Evolutionary conservation across 2,113 vertebrate species (phyloP).

Genomic region (Phoenicopterus ruber): DNA sequence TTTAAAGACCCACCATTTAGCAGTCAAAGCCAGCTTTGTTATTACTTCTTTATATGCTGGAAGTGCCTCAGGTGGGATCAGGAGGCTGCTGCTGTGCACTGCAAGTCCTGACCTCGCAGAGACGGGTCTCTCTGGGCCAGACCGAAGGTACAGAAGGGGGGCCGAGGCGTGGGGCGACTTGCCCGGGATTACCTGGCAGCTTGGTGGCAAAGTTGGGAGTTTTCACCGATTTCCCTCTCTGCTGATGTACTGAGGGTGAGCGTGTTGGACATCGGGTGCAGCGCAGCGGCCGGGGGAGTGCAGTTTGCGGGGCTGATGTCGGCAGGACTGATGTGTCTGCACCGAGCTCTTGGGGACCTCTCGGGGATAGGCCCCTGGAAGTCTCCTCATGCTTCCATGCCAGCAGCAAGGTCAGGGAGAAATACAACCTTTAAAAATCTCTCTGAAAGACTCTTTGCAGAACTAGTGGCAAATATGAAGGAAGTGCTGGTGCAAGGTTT

Average conservation of each 20-base stretch:
- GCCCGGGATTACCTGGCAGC: not conserved
- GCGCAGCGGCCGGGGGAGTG: fast-evolving
- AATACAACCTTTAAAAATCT: not conserved
- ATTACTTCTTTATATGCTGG: not conserved
- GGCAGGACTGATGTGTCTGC: not conserved
- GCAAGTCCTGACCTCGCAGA: fast-evolving
- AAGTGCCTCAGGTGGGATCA: not conserved
- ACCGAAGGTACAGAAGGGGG: not conserved
- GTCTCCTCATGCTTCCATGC: not conserved
- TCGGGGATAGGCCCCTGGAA: not conserved
- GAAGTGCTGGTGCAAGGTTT: not conserved
- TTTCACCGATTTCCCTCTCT: not conserved
- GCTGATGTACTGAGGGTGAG: not conserved
- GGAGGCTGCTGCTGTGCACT: not conserved
- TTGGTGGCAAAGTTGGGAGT: fast-evolving
- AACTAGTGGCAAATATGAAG: not conserved
- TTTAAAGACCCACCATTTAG: not conserved
- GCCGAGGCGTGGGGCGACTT: not conserved
- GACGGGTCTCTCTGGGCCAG: not conserved
- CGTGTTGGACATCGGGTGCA: fast-evolving
- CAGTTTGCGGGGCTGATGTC: not conserved
- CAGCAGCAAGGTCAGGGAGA: not conserved
- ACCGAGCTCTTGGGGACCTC: not conserved
- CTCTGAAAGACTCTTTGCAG: not conserved
- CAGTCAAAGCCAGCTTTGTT: not conserved